Evolutionary conservation across 2,888 invertebrate genomes (phyloP), one percentile per base, ranked within the genome.

Genomic region (Xanthorhoe spadicearia): DNA sequence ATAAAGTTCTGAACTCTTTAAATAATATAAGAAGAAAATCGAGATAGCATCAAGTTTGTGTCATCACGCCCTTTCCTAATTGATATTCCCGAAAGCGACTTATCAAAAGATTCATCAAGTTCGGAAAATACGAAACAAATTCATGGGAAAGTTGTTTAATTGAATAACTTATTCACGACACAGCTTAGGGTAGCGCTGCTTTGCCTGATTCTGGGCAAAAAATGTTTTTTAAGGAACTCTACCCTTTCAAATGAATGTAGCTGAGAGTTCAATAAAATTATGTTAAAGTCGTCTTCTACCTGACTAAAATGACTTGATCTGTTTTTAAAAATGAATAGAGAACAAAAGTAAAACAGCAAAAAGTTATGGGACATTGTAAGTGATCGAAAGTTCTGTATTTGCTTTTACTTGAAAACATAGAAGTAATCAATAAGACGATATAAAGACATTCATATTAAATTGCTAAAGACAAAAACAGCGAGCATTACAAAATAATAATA

Each of bases 281-380:
- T 17, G 7, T 48, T 48, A 5, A 48, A 48, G 48, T 17, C 17
- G 48, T 17, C 48, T 48, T 48, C 15, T 1, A 17, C 13, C 17
- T 48, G 15, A n/a, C 17, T 17, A 8, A 48, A 48, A 17, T 48
- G 15, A 48, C 48, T 48, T 48, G 7, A 38, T 13, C 61, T 64
- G 63, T 63, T 69, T 67, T 56, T 23, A 55, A 64, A n/a, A n/a
- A n/a, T n/a, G n/a, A 69, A 70, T 72, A 57, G 70, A 70, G 74
- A 68, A 70, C 69, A 71, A 55, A 2, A 38, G 9, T 8, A 38
- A 38, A 23, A 23, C 23, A 23, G n/a, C n/a, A n/a, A n/a, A n/a
- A n/a, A 23, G 23, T 23, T 23, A 23, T 23, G 4, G 23, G 23
- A 23, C 23, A 23, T 23, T 23, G 23, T 23, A 23, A 1, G 23